Conservation (phyloP, 2,113 vertebrate genomes). For the Acrocephalus arundinaceus region DNA sequence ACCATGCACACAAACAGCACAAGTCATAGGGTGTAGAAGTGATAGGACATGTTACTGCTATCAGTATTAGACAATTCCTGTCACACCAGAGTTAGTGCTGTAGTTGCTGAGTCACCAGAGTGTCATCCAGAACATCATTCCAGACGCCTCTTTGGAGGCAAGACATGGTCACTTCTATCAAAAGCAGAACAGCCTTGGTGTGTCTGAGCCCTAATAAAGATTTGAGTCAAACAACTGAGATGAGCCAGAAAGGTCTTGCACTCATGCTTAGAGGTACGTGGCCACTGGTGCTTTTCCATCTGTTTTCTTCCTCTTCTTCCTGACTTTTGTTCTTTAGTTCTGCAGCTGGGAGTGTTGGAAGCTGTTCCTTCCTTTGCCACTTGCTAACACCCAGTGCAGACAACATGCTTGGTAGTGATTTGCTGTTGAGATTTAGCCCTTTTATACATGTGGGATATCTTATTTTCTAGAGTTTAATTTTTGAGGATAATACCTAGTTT, state of each 20-base stretch:
- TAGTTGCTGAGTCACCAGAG: not conserved
- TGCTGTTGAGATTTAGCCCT: not conserved
- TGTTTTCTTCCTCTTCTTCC: not conserved
- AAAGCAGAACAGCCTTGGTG: not conserved
- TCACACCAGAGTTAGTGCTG: not conserved
- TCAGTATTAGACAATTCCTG: not conserved
- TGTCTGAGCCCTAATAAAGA: too few relatives aligned
- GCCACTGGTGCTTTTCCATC: not conserved
- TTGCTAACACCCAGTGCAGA: fast-evolving
- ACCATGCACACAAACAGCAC: not conserved
- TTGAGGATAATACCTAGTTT: not conserved
- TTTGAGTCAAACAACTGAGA: not conserved
- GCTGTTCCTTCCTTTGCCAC: not conserved
- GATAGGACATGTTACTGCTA: not conserved
- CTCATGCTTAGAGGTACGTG: fast-evolving
- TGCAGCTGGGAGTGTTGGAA: not conserved
- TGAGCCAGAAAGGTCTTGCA: not conserved
- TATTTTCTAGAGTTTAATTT: not conserved
- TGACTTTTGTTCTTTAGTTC: not conserved
- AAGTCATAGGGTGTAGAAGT: not conserved
- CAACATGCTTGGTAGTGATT: not conserved
- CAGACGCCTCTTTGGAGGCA: not conserved
- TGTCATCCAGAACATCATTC: not conserved
- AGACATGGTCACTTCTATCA: not conserved
- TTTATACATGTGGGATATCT: not conserved